A percentile compares a stretch with the other conserved stretches of the same genome.
phyloP scores from a whole-genome alignment of 2,888 invertebrate species.

The Sinelater perroti region DNA sequence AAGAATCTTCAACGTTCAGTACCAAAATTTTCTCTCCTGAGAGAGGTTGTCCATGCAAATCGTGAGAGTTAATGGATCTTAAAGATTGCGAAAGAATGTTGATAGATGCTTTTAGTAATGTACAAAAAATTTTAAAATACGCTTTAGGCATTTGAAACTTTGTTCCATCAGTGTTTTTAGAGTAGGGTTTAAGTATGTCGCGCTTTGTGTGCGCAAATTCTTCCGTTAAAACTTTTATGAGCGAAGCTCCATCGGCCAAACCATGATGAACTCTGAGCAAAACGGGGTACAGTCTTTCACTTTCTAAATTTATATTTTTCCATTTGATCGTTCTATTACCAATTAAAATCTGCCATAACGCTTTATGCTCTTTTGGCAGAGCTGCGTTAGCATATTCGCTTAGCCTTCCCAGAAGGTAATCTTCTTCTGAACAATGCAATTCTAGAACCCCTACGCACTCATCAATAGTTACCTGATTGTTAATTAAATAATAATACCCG shows the following conservation, averaged over 20 bases:
- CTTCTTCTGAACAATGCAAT: background rate
- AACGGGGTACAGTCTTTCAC: constrained; percentile 51
- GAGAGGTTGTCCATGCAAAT: constrained; percentile 4
- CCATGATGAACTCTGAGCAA: constrained; percentile 66
- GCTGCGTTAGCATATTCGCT: constrained; percentile 51
- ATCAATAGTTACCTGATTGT: constrained; percentile 50
- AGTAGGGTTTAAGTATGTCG: too few species aligned
- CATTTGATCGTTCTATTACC: constrained; percentile 47
- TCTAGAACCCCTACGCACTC: constrained; percentile 23
- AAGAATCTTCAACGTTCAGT: background rate
- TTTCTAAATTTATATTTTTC: constrained; percentile 39
- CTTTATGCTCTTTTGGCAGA: constrained; percentile 61
- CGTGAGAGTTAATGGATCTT: too few species aligned
- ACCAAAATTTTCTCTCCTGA: constrained; percentile 4
- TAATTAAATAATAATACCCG: constrained; percentile 66
- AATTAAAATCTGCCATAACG: constrained; percentile 65
- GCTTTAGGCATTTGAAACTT: too few species aligned
- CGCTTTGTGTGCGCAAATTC: too few species aligned
- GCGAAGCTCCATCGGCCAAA: constrained; percentile 65
- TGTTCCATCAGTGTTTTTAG: too few species aligned
- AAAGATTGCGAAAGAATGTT: too few species aligned
- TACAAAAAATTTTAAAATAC: too few species aligned
- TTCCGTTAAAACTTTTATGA: constrained; percentile 59
- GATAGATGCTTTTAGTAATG: too few species aligned
- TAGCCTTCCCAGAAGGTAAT: constrained; percentile 3